These are phyloP conservation scores for Ditula angustiorana DNA, from an alignment of 2,888 invertebrate species.

Conservation along the genomic window DNA sequence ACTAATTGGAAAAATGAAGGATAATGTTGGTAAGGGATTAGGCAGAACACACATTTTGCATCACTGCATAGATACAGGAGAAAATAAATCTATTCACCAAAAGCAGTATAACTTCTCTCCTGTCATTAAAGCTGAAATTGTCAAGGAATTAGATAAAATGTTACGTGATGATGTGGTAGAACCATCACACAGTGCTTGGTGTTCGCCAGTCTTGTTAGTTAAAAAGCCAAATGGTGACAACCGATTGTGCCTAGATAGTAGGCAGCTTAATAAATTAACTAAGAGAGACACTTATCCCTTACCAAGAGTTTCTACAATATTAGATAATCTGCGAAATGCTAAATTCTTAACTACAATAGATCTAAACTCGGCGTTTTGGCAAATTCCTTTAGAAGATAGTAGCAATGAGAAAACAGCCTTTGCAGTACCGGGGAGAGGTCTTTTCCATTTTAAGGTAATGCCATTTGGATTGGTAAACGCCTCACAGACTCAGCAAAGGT, in stretches of 20 bases:
- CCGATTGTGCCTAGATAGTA: too few species aligned
- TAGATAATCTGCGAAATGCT: conserved; percentile 40
- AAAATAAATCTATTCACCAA: conserved; percentile 21
- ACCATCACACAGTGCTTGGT: neutral
- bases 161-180: neutral
- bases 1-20: conserved; percentile 18
- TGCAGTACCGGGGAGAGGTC: too few species aligned
- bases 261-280: too few species aligned
- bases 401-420: conserved; percentile 43
- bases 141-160: neutral
- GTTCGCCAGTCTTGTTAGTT: neutral
- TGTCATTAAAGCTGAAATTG: conserved; percentile 15
- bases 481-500: too few species aligned
- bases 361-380: conserved; percentile 52
- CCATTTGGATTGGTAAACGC: too few species aligned
- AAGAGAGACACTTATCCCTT: conserved; percentile 34
- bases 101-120: too few species aligned
- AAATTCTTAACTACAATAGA: conserved; percentile 42
- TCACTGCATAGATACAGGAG: conserved; percentile 6
- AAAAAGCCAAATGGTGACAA: neutral
- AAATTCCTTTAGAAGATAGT: conserved; percentile 43
- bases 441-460: too few species aligned
- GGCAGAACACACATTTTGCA: conserved; percentile 26
- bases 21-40: conserved; percentile 26
- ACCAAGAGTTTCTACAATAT: conserved; percentile 39